A percentile compares a stretch with the other conserved stretches of the same genome.
Evolutionary conservation across 2,113 vertebrate genomes (phyloP).

Genomic region (Malaclemys terrapin): DNA sequence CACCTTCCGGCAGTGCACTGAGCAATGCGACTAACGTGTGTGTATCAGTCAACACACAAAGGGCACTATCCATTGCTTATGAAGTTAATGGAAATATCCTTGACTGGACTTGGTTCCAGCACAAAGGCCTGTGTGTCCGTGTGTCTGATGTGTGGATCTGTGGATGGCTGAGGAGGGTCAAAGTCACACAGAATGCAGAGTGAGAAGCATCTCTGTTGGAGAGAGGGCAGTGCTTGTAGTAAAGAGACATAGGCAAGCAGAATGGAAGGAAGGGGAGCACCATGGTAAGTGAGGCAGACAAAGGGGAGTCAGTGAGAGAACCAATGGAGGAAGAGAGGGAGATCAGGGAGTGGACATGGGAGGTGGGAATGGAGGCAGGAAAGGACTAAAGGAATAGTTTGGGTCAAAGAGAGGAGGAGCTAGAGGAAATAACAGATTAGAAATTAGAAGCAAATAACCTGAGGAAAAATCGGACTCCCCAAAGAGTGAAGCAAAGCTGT

Average conservation of each 20-base stretch:
- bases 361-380: not conserved
- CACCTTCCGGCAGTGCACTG: not conserved
- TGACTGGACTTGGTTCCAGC: not conserved
- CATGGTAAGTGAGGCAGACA: not conserved
- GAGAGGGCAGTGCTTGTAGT: no score
- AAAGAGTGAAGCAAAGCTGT: not conserved
- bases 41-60: not conserved
- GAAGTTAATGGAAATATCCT: not conserved
- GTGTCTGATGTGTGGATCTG: not conserved
- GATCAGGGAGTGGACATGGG: not conserved
- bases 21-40: not conserved
- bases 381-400: not conserved
- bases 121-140: not conserved
- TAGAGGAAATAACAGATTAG: not conserved
- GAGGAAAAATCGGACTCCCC: not conserved
- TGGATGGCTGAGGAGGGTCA: not conserved
- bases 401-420: not conserved
- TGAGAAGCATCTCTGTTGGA: not conserved
- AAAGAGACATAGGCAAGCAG: not conserved
- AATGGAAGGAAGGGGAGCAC: not conserved
- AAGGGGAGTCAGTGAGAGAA: not conserved
- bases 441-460: not conserved
- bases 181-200: not conserved
- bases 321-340: not conserved
- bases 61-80: not conserved